Conservation (phyloP, 2,888 invertebrate species). For the Drosophila bunnanda region DNA sequence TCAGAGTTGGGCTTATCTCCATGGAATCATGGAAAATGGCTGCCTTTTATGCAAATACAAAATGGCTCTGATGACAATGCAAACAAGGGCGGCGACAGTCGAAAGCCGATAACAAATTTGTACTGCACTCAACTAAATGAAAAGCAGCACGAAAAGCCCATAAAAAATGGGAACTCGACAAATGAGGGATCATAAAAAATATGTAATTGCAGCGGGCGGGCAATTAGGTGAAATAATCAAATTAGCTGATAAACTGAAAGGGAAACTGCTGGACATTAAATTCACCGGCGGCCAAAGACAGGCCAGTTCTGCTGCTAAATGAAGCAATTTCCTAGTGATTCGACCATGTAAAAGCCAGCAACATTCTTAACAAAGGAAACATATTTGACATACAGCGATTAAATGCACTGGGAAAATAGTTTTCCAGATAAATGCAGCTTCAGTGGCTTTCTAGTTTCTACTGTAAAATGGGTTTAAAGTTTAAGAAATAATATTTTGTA, state of each 20-base stretch:
- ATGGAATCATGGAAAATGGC: conserved; percentile 31
- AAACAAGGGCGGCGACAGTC: conserved; percentile 66
- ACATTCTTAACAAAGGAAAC: conserved; percentile 43
- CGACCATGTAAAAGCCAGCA: conserved; percentile 57
- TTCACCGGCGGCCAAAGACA: conserved; percentile 46
- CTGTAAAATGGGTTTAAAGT: too few species aligned
- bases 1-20: conserved; percentile 5
- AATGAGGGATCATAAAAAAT: conserved; percentile 49
- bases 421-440: too few species aligned
- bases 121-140: conserved; percentile 60
- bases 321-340: conserved; percentile 68
- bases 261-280: conserved; percentile 38
- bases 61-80: conserved; percentile 72
- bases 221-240: conserved; percentile 68
- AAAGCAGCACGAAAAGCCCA: conserved; percentile 55
- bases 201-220: conserved; percentile 46
- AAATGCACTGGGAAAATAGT: not conserved
- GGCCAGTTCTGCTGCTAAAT: conserved; percentile 51
- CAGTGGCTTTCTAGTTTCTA: too few species aligned
- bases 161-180: conserved; percentile 34
- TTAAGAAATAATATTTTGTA: too few species aligned
- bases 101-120: conserved; percentile 43
- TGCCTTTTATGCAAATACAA: conserved; percentile 45
- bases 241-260: conserved; percentile 62
- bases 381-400: conserved; percentile 37